Base-by-base conservation (phyloP, 2,797 vertebrate species). In the Pseudotriccus pelzelni region DNA sequence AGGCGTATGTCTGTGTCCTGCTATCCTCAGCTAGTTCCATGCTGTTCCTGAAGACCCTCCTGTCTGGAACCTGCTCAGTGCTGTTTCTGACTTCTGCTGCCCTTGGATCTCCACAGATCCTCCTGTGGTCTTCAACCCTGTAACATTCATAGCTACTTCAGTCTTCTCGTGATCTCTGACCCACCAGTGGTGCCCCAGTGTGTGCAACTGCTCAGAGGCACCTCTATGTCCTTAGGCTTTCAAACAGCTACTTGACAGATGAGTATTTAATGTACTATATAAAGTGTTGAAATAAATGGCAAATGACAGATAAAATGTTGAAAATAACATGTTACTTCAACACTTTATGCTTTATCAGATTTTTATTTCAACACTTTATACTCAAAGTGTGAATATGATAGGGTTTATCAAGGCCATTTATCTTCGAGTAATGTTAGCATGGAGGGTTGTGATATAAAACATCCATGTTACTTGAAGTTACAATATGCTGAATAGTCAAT, bases 271-370 rank as follows among this genome's bases (percentile, higher is more conserved):
- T 17, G 30, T 84, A 78, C 41, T 64, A 76, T 55, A 69, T 78
- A 37, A 86, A 83, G 43, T 84, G 73, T 60, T 88, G 84, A 95
- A 95, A 96, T 92, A 97, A 96, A 96, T 94, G 91, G 89, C 79
- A 94, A 96, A 94, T 7, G 88, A 94, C 95, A 96, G 94, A 84
- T 81, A 94, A 94, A 97, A 97, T 94, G 94, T 97, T 96, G 96
- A 93, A 97, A 95, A 94, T 94, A 96, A 76, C 94, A 89, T 66
- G 52, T 43, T 96, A 91, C 77, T 96, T 87, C 72, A 76, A 93
- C 90, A 89, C 47, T 96, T 93, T 68, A 88, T 93, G 80, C 52
- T 93, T 96, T 94, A 95, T 95, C 92, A 92, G 91, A 64, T 94
- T 97, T 92, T 92, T 95, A 94, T 96, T 95, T 95, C 92, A 95